phyloP scores from a whole-genome alignment of 2,113 vertebrate genomes.

The Pelecanus crispus region DNA sequence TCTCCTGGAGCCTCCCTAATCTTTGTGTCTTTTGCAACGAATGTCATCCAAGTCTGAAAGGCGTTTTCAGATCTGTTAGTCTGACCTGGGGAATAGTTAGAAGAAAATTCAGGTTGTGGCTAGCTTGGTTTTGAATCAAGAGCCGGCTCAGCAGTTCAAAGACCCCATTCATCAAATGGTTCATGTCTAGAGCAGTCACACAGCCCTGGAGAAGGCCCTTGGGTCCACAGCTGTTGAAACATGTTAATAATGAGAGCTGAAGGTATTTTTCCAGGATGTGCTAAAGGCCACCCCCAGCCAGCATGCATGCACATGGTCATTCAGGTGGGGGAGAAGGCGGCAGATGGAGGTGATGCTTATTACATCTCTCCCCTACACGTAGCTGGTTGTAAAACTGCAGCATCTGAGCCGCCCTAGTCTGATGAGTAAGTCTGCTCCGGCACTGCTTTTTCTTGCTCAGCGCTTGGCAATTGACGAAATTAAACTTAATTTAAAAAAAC shows the following conservation, averaged over 20 bases:
- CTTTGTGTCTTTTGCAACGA: background rate
- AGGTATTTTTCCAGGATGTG: background rate
- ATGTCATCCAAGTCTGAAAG: background rate
- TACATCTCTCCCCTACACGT: rapidly evolving
- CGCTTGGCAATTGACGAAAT: background rate
- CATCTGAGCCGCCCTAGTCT: background rate
- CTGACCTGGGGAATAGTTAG: background rate
- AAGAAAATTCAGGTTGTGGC: background rate
- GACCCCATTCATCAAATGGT: background rate
- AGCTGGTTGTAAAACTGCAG: background rate
- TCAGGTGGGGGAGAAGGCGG: background rate
- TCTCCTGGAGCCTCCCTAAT: background rate
- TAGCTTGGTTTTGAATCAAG: background rate
- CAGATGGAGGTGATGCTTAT: background rate
- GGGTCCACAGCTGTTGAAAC: background rate
- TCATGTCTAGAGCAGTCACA: background rate
- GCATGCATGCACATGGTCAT: background rate
- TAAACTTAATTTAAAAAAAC: background rate
- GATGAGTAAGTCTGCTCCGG: background rate
- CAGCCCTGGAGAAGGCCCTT: background rate
- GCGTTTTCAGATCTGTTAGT: background rate
- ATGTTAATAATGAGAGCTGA: background rate
- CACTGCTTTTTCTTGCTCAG: background rate
- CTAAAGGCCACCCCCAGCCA: background rate
- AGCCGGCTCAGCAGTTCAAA: background rate